Percentiles rank a stretch among this genome's conserved stretches.
phyloP scores from a whole-genome alignment of 2,113 vertebrate genomes.

The Mixornis gularis region DNA sequence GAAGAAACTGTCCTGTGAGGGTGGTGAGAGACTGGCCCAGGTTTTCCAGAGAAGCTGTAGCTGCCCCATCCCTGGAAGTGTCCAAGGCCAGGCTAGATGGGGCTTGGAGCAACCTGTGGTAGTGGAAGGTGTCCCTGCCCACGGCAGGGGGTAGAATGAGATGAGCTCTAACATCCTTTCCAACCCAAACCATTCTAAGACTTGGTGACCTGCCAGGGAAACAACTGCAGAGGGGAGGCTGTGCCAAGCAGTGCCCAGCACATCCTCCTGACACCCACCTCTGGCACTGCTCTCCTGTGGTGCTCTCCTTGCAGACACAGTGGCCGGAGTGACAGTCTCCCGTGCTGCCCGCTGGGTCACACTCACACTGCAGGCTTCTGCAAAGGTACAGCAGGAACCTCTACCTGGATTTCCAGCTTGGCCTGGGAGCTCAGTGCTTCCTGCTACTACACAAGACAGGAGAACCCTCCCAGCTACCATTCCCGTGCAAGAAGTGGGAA shows the following conservation, averaged over 20 bases:
- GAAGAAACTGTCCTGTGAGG: neutral
- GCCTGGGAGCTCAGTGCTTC: neutral
- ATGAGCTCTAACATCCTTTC: neutral
- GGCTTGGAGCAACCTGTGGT: accelerated
- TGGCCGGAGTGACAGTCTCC: constrained; percentile 52
- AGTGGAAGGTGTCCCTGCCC: neutral
- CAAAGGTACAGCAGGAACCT: neutral
- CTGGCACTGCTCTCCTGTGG: constrained; percentile 65
- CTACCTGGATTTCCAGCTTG: neutral
- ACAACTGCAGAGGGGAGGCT: neutral
- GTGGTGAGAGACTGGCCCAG: neutral
- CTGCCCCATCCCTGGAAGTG: neutral
- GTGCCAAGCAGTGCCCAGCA: neutral
- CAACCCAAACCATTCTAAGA: neutral
- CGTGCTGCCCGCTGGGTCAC: constrained; percentile 58
- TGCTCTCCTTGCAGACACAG: constrained; percentile 70
- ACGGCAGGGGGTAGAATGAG: neutral
- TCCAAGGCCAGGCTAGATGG: neutral
- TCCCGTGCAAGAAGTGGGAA: neutral
- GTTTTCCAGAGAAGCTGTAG: neutral
- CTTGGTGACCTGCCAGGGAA: neutral
- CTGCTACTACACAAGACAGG: neutral
- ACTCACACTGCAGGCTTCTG: constrained; percentile 67
- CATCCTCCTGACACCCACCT: constrained; percentile 52
- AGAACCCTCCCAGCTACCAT: neutral